Percentiles rank a stretch among this genome's conserved stretches.
Conservation (phyloP, 1,140 invertebrate genomes). For the Bombus confusus region DNA sequence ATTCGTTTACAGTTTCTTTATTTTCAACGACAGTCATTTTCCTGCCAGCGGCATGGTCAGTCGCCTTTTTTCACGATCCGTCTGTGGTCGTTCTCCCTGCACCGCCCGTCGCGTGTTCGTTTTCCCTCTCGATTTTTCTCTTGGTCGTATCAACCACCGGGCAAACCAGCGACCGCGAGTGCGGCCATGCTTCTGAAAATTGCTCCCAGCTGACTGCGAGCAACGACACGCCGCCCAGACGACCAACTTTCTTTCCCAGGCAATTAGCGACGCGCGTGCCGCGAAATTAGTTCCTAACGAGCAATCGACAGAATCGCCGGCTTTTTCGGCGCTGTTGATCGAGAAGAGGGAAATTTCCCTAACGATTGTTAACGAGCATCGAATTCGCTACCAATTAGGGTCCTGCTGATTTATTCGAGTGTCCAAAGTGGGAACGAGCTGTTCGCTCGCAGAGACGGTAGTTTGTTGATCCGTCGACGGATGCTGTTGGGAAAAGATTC, state of each 20-base stretch:
- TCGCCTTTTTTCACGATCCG: not conserved
- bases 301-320: not conserved
- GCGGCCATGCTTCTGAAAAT: slow-evolving; percentile 1
- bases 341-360: not conserved
- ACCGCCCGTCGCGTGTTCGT: not conserved
- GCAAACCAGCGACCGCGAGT: slow-evolving; percentile 3
- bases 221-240: not conserved
- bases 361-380: not conserved
- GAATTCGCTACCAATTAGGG: slow-evolving; percentile 1
- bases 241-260: slow-evolving; percentile 4
- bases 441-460: not conserved
- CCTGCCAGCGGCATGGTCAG: not conserved
- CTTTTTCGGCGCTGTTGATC: not conserved
- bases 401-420: not conserved
- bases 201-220: not conserved
- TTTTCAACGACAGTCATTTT: slow-evolving; percentile 14
- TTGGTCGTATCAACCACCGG: not conserved
- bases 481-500: not conserved
- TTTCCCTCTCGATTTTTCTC: not conserved
- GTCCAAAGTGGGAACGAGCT: not conserved
- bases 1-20: slow-evolving; percentile 30
- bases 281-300: slow-evolving; percentile 53
- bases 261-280: slow-evolving; percentile 33
- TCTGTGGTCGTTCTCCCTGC: not conserved
- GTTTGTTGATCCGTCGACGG: not conserved